Evolutionary conservation across 1,140 invertebrate genomes (phyloP).

Genomic region (Drosophila lowei): DNA sequence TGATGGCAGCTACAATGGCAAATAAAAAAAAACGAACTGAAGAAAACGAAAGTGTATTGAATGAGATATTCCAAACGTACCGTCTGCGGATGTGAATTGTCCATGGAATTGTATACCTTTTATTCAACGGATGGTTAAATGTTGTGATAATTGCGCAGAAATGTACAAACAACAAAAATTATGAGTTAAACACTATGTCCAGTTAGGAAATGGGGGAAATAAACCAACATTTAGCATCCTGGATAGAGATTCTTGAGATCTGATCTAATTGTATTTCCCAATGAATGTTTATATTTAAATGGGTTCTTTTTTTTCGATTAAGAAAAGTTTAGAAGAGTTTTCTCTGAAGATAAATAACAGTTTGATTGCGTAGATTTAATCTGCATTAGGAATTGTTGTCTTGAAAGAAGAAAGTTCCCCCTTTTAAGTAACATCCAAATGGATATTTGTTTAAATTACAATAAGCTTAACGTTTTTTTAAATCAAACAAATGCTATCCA

Average conservation of each 20-base stretch:
- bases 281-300: no score
- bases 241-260: no score
- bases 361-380: no score
- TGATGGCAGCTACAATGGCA: neutral
- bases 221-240: neutral
- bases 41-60: conserved; percentile 18
- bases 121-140: conserved; percentile 71
- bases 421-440: no score
- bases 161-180: conserved; percentile 56
- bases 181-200: conserved; percentile 28
- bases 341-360: no score
- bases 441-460: no score
- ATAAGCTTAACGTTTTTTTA: neutral
- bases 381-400: no score
- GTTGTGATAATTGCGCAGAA: conserved; percentile 63
- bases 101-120: conserved; percentile 87
- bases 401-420: no score
- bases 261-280: neutral
- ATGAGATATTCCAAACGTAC: conserved; percentile 63
- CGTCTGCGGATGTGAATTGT: conserved; percentile 84
- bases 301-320: no score
- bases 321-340: no score
- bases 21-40: conserved; percentile 8
- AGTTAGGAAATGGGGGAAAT: conserved; percentile 1
- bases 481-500: neutral